Percentiles rank a stretch among this genome's conserved stretches.
Evolutionary conservation across 2,113 vertebrate genomes (phyloP).

Genomic region (Carollia perspicillata): DNA sequence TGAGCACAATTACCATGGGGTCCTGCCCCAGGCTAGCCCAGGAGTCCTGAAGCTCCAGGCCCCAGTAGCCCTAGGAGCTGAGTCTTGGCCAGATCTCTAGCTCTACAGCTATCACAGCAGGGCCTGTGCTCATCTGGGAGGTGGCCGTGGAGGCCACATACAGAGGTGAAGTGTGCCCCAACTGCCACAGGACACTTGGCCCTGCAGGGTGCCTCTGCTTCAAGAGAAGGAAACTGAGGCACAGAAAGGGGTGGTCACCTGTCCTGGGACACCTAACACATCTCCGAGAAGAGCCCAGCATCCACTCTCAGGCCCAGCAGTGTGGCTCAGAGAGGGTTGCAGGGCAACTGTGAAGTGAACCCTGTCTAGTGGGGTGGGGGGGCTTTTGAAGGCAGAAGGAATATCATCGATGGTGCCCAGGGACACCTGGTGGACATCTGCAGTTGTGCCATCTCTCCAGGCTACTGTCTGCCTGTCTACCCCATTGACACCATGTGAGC

Average conservation of each 20-base stretch:
- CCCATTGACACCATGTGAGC: background rate
- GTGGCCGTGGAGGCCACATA: fast-evolving
- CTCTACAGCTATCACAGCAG: fast-evolving
- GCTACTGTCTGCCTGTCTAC: background rate
- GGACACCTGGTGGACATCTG: no score
- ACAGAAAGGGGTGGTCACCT: background rate
- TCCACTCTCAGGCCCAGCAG: background rate
- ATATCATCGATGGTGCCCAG: background rate
- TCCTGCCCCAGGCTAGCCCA: slow-evolving; percentile 74
- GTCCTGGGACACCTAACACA: background rate
- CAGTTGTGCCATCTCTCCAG: background rate
- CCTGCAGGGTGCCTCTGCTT: background rate
- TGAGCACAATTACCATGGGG: slow-evolving; percentile 83
- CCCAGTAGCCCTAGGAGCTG: background rate
- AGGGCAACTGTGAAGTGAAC: background rate
- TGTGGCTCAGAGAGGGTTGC: background rate
- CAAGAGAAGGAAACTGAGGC: background rate
- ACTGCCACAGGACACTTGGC: background rate
- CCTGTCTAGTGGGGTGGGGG: background rate
- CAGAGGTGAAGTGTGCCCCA: background rate
- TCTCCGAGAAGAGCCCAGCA: background rate
- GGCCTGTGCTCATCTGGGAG: background rate
- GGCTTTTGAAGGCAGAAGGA: background rate
- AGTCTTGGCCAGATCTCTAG: background rate
- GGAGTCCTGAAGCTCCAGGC: slow-evolving; percentile 76